These are phyloP conservation scores for Petrocephalus schoutedeni DNA, from an alignment of 2,797 vertebrate species.

Conservation along the genomic window DNA sequence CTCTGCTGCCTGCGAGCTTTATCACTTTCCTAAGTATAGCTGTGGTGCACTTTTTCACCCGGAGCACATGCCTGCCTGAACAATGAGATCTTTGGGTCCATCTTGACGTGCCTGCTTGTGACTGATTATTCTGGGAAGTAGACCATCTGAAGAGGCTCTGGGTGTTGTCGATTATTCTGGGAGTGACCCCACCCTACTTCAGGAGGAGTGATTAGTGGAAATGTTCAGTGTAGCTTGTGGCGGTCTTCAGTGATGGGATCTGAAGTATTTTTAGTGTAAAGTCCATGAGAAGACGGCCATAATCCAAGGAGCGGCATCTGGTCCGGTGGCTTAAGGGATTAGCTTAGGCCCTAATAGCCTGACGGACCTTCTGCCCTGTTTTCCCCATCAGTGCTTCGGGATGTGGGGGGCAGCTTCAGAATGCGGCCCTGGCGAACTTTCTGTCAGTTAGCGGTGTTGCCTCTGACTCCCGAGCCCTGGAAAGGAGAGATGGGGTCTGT, in stretches of 20 bases:
- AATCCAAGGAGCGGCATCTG: slow-evolving; percentile 75
- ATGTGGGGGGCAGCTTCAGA: not conserved
- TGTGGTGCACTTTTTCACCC: not conserved
- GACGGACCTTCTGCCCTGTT: slow-evolving; percentile 58
- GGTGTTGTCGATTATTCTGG: not conserved
- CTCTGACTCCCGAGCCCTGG: not conserved
- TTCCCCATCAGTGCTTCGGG: slow-evolving; percentile 25
- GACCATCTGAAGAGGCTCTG: slow-evolving; percentile 25
- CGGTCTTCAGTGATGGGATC: not conserved
- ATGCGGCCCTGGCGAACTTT: not conserved
- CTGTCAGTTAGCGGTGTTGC: not conserved
- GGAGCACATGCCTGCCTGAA: not conserved
- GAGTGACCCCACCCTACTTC: not conserved
- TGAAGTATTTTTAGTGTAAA: slow-evolving; percentile 70
- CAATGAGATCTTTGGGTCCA: not conserved
- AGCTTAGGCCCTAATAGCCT: slow-evolving; percentile 65
- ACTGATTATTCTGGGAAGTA: slow-evolving; percentile 16
- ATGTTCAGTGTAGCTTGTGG: not conserved
- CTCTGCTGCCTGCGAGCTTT: not conserved
- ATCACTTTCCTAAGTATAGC: slow-evolving; percentile 19
- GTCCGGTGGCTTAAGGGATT: slow-evolving; percentile 67
- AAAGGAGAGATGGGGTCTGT: not conserved
- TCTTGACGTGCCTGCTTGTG: slow-evolving; percentile 12
- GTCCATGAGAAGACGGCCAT: slow-evolving; percentile 61
- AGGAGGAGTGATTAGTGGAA: not conserved